These are phyloP conservation scores for Setipinna tenuifilis DNA, from an alignment of 2,797 vertebrate genomes.

Conservation along the genomic window DNA sequence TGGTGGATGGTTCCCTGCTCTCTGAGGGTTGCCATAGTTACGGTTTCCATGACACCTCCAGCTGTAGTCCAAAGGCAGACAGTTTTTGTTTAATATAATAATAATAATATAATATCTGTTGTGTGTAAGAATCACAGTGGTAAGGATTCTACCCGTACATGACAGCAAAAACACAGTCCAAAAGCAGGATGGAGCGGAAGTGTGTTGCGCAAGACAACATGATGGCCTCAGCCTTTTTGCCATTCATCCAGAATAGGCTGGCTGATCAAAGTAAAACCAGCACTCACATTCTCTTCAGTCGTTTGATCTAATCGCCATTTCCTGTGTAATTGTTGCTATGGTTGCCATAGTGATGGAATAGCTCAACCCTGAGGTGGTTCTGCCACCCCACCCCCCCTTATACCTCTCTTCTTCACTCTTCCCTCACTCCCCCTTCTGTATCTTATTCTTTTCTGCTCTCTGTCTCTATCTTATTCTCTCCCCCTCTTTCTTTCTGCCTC, in stretches of 20 bases:
- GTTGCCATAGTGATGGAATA: not conserved
- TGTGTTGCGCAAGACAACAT: not conserved
- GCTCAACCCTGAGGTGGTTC: not conserved
- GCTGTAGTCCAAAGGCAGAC: not conserved
- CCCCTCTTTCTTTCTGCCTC: not conserved
- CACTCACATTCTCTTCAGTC: conserved; percentile 2
- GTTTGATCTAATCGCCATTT: not conserved
- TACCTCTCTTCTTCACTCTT: not conserved
- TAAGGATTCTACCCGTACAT: not conserved
- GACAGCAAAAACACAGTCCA: not conserved
- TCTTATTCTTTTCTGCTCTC: not conserved
- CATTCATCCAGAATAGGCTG: not conserved
- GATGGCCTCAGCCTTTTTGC: not conserved
- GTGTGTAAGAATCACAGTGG: not conserved
- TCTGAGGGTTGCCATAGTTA: conserved; percentile 21
- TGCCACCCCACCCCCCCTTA: not conserved
- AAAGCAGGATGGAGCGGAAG: not conserved
- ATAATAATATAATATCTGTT: not conserved
- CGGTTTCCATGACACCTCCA: conserved; percentile 31
- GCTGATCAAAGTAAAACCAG: not conserved
- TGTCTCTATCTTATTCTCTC: not conserved
- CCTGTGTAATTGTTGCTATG: not conserved
- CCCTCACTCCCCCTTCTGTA: no score
- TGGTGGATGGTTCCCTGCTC: not conserved
- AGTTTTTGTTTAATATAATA: not conserved